Percentiles rank a stretch among this genome's conserved stretches.
Conservation (phyloP, 1,140 invertebrate species). For the Drosophila pseudoananassae region DNA sequence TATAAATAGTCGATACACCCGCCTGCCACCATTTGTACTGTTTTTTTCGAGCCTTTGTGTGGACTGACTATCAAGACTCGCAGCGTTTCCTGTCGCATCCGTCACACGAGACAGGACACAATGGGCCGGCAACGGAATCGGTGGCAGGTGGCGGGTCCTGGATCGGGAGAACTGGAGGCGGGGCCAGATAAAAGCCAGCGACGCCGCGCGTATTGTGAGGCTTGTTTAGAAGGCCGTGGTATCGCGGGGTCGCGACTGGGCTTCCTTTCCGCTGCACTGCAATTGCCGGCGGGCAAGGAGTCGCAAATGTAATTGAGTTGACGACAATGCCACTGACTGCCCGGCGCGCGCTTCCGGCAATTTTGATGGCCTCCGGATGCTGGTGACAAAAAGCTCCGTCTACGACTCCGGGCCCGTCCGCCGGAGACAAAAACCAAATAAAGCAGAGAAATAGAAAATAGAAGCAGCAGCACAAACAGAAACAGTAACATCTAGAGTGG, state of each 20-base stretch:
- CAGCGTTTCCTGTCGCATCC: slow-evolving; percentile 74
- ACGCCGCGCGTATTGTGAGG: slow-evolving; percentile 66
- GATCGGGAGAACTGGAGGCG: slow-evolving; percentile 13
- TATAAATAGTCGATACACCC: neutral
- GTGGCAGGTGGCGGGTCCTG: neutral
- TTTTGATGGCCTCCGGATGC: slow-evolving; percentile 76
- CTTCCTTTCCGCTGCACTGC: slow-evolving; percentile 28
- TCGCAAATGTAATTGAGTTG: slow-evolving; percentile 77
- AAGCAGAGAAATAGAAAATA: slow-evolving; percentile 30
- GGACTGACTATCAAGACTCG: slow-evolving; percentile 62
- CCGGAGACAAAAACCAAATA: slow-evolving; percentile 31
- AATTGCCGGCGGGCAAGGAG: slow-evolving; percentile 52
- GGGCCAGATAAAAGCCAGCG: slow-evolving; percentile 64
- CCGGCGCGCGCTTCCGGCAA: slow-evolving; percentile 66
- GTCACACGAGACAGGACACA: slow-evolving; percentile 70
- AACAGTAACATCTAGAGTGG: slow-evolving; percentile 4
- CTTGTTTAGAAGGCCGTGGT: slow-evolving; percentile 59
- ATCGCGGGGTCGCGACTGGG: slow-evolving; percentile 18
- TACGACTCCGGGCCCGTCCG: slow-evolving; percentile 4
- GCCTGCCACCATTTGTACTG: neutral
- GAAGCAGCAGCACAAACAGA: slow-evolving; percentile 1
- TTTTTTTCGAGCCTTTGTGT: slow-evolving; percentile 35
- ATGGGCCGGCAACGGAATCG: slow-evolving; percentile 25
- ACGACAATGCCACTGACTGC: slow-evolving; percentile 60
- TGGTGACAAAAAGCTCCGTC: slow-evolving; percentile 56